Base-by-base conservation (phyloP, 1,140 invertebrate genomes). In the Branchinecta lindahli region DNA sequence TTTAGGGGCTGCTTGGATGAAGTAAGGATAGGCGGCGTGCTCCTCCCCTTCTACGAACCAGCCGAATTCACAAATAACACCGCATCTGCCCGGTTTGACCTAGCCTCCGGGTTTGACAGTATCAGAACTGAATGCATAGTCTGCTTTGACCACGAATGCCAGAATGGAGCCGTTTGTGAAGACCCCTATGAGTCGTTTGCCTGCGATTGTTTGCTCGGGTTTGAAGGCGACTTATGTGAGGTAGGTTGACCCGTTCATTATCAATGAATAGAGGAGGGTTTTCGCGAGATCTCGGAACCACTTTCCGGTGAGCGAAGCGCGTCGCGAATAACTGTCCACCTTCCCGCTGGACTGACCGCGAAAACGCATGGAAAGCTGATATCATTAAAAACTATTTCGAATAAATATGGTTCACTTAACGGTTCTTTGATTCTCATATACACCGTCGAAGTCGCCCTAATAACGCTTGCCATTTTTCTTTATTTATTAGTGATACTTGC, bases 1-100 rank as follows among this genome's bases (percentile, higher is more conserved):
- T 88, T 85, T 72, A 83, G 94, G 81, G 96, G 95, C 3, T 98
- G 95, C 77, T 78, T 98, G 70, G 87, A 88, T n/a, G 91, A 95
- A 78, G 87, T 94, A 44, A 83, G 91, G 71, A 86, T 98, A 70
- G 90, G 89, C 15, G 83, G 83, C 61, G 83, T 93, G 71, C 82
- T 96, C 18, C 78, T 96, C 47, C 92, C 94, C n/a, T 97, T 90
- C 77, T 96, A 94, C 77, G 84, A 85, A 7, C 73, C 73, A 33
- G 61, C 70, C 9, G 73, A 78, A 46, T 74, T 81, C 45, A 65
- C 74, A 3, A 77, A 78, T 69, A 75, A 79, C 69, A 75, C 75
- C 7, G 75, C 76, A 21, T 66, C 66, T 9, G 70, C 77, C 44
- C 72, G 74, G 45, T 81, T 80, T 69, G 21, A 67, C 9, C 68